Percentiles rank a stretch among this genome's conserved stretches.
Evolutionary conservation across 2,113 vertebrate genomes (phyloP).

Genomic region (Corvus cornix): DNA sequence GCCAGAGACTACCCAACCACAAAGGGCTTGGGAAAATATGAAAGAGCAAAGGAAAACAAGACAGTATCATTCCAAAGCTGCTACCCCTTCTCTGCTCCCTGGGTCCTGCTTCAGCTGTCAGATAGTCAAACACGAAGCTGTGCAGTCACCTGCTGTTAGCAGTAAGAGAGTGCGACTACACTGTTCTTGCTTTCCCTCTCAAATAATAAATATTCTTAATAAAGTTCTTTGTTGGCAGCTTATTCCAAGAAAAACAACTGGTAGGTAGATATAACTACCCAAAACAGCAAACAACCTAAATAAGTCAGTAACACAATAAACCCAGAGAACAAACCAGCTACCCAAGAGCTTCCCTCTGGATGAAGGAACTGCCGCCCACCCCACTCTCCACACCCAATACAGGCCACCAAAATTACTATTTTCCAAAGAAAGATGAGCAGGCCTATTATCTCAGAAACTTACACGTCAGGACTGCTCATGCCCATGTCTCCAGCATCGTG

Average conservation of each 20-base stretch:
- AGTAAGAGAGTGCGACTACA: fast-evolving
- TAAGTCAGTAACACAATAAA: background rate
- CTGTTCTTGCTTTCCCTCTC: background rate
- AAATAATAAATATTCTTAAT: background rate
- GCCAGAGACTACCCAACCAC: background rate
- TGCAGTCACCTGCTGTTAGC: background rate
- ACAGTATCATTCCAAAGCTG: background rate
- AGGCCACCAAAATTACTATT: background rate
- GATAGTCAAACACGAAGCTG: background rate
- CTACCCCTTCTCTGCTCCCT: background rate
- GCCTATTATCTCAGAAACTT: background rate
- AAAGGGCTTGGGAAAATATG: background rate
- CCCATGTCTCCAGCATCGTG: background rate
- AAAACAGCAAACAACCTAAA: background rate
- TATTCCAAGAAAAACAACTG: background rate
- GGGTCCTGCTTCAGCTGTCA: background rate
- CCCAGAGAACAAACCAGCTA: background rate
- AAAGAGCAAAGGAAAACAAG: background rate
- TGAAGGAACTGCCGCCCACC: background rate
- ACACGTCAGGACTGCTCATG: background rate
- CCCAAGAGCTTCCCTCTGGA: background rate
- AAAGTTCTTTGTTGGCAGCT: background rate
- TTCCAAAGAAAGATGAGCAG: background rate
- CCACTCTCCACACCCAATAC: background rate
- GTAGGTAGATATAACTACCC: background rate